Base-by-base conservation (phyloP, 1,140 invertebrate genomes). In the Phymorhynchus buccinoides region DNA sequence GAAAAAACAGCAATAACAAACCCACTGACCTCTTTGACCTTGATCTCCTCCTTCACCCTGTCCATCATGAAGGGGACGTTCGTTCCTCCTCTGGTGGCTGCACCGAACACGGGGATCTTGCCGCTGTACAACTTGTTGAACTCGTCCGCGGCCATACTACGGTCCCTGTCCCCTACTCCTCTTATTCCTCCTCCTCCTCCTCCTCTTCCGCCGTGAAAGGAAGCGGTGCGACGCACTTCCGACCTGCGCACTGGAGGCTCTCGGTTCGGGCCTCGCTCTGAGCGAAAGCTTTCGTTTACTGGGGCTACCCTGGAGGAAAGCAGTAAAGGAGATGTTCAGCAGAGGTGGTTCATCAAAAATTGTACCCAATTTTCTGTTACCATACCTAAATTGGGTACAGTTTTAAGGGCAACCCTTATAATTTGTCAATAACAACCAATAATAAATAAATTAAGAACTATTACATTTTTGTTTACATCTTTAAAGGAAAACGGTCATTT, bases 21-120 rank as follows among this genome's bases (percentile, higher is more conserved):
- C 7, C 9, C 48, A n/a, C 30, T 71, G n/a, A n/a, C n/a, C n/a
- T 27, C 75, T 22, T 78, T 78, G 75, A 14, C 39, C 39, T 78
- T 78, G 14, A 78, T 39, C 41, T 41, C 37, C 27, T 41, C 22
- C 41, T 78, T 78, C 16, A 78, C 75, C 37, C 27, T 4, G 41
- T 78, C 75, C 75, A 78, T 78, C 75, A 78, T 78, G 75, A 37
- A 78, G 75, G 37, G n/a, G 39, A 78, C 30, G 75, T 78, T 39
- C 6, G 6, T n/a, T 7, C n/a, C 7, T 9, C 30, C 30, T 9
- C 39, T 18, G 14, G 12, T 27, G 35, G 22, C 6, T 39, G 37
- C 39, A 3, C 30, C 39, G 75, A 22, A 78, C 37, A 42, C 14
- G 75, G 75, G 75, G 27, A 78, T 41, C 75, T 42, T 78, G 75